Conservation (phyloP, 2,797 vertebrate genomes). For the Megalops cyprinoides region DNA sequence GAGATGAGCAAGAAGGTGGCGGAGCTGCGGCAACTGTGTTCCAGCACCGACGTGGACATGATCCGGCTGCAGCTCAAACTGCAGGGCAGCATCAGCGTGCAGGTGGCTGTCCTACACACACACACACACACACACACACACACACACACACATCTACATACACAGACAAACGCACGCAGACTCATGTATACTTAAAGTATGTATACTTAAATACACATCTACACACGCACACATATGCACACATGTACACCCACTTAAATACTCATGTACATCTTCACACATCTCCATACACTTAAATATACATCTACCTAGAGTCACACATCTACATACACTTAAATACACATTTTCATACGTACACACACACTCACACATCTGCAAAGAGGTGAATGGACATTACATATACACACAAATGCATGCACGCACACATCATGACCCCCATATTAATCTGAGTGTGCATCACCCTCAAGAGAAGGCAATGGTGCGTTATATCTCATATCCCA, state of each 20-base stretch:
- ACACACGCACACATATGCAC: background rate
- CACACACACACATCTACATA: background rate
- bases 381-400: no score
- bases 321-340: no score
- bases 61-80: constrained; percentile 96
- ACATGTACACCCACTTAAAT: background rate
- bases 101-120: constrained; percentile 76
- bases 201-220: no score
- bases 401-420: no score
- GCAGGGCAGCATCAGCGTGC: constrained; percentile 96
- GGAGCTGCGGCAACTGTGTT: constrained; percentile 89
- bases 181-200: no score
- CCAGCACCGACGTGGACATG: constrained; percentile 93
- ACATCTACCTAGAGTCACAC: background rate
- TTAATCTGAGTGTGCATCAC: background rate
- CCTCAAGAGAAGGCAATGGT: no score
- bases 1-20: constrained; percentile 97
- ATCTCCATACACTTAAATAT: no score
- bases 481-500: no score
- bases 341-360: no score
- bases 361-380: no score
- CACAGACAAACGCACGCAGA: background rate
- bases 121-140: background rate
- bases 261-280: background rate
- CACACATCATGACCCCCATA: background rate